Evolutionary conservation across 2,888 invertebrate species (phyloP).

Genomic region (Sturmia bella): DNA sequence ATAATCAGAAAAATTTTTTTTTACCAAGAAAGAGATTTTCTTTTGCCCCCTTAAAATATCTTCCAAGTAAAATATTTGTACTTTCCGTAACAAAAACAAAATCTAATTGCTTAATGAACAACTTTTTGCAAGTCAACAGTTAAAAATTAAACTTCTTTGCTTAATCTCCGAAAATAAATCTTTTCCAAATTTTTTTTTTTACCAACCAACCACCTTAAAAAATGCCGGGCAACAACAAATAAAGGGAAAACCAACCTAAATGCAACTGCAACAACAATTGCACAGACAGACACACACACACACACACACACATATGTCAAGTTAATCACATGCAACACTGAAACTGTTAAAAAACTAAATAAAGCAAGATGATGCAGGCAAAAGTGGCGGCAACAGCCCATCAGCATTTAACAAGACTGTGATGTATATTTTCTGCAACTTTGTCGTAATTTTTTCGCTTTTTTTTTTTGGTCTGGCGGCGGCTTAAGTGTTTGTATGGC

Average conservation of each 20-base stretch:
- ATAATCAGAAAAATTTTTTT: too few relatives aligned
- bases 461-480: too few relatives aligned
- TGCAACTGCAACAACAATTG: constrained; percentile 31
- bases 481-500: neutral
- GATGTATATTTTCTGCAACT: neutral
- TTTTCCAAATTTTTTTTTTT: neutral
- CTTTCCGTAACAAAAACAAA: too few relatives aligned
- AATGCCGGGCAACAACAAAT: too few relatives aligned
- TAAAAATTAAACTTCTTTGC: constrained; percentile 43
- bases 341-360: constrained; percentile 1
- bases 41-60: too few relatives aligned
- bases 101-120: too few relatives aligned
- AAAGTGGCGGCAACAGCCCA: constrained; percentile 4
- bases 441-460: neutral
- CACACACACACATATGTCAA: constrained; percentile 18
- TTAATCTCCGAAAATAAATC: constrained; percentile 17
- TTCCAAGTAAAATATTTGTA: too few relatives aligned
- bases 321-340: constrained; percentile 56
- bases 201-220: constrained; percentile 5
- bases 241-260: constrained; percentile 12
- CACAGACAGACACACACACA: too few relatives aligned
- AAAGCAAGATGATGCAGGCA: constrained; percentile 21
- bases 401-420: constrained; percentile 25
- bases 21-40: too few relatives aligned
- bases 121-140: neutral